Conservation (phyloP, 2,888 invertebrate genomes). For the Tillus elongatus region DNA sequence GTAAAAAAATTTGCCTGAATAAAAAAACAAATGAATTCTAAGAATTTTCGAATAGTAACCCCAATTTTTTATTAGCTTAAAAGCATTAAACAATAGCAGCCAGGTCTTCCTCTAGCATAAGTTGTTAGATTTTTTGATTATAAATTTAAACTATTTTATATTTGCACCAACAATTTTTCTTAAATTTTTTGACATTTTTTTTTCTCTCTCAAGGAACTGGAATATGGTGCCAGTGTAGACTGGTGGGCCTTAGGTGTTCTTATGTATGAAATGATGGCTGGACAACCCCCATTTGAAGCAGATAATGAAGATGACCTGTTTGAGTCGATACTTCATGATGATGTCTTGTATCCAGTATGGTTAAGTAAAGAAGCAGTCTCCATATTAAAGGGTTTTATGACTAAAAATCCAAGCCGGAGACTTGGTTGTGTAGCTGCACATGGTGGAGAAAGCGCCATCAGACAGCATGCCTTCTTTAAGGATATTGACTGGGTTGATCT, state of each 20-base stretch:
- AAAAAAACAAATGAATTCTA: too few species aligned
- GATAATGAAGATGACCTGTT: constrained; percentile 99
- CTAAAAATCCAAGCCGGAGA: constrained; percentile 88
- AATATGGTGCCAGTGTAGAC: constrained; percentile 83
- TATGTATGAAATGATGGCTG: constrained; percentile 99
- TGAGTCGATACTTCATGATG: constrained; percentile 96
- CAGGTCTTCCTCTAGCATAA: too few species aligned
- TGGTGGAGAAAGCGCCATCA: constrained; percentile 76
- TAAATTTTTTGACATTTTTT: too few species aligned
- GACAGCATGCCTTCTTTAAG: constrained; percentile 83
- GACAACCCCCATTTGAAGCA: constrained; percentile 98
- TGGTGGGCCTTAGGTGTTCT: constrained; percentile 98
- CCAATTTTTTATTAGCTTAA: too few species aligned
- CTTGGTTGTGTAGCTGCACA: constrained; percentile 77
- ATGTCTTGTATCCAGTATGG: constrained; percentile 98
- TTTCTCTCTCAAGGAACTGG: constrained; percentile 38
- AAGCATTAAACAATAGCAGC: too few species aligned
- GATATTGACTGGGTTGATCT: constrained; percentile 96
- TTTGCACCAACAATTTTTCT: too few species aligned
- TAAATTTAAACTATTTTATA: too few species aligned
- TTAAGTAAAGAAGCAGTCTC: constrained; percentile 82
- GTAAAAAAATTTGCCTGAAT: too few species aligned
- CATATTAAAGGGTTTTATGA: constrained; percentile 93
- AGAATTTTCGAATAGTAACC: too few species aligned
- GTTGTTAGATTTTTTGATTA: too few species aligned